Evolutionary conservation across 2,113 vertebrate genomes (phyloP), one percentile per base, ranked within the genome.

Genomic region (Leptobrachium leishanense): DNA sequence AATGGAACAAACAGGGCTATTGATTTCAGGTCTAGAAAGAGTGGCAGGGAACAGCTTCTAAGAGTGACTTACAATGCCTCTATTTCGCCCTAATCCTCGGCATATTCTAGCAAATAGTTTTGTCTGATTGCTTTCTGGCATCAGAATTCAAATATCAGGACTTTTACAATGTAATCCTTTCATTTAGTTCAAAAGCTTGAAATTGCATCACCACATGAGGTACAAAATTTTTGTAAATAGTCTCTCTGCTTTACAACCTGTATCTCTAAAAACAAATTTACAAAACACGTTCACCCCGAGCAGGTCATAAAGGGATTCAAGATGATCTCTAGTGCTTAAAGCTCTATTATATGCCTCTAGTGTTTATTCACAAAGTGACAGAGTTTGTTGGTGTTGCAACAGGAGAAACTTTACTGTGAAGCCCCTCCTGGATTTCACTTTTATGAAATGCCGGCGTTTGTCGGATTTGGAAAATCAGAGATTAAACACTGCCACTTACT

Each of bases 131-230:
- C 39, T 6, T 50, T 39, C 2, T 6, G 20, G 39, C 41, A 68
- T 55, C 40, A 13, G 13, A 68, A 15, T 20, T 12, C 46, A 8
- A 50, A 50, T 8, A 50, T 50, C 20, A 31, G 20, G 20, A 31
- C 3, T 46, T 43, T 68, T 68, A 76, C 2, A 43, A 50, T 9
- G 6, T 44, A 76, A 69, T 43, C 54, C 53, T 76, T 76, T 55
- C 2, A 44, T 68, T 59, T 15, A 12, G 13, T 76, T 76, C 68
- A n/a, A 12, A 50, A 41, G 8, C 68, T 68, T 31, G 40, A 31
- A 59, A 69, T 43, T 44, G 50, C 46, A 68, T 50, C 66, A 12
- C 50, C 42, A 43, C 13, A 39, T 68, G 75, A 76, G 75, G 54
- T 9, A 13, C 10, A 42, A 3, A 2, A 6, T 50, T 5, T 5